These are phyloP conservation scores for Corbicula japonica DNA, from an alignment of 2,888 invertebrate genomes.

Conservation along the genomic window DNA sequence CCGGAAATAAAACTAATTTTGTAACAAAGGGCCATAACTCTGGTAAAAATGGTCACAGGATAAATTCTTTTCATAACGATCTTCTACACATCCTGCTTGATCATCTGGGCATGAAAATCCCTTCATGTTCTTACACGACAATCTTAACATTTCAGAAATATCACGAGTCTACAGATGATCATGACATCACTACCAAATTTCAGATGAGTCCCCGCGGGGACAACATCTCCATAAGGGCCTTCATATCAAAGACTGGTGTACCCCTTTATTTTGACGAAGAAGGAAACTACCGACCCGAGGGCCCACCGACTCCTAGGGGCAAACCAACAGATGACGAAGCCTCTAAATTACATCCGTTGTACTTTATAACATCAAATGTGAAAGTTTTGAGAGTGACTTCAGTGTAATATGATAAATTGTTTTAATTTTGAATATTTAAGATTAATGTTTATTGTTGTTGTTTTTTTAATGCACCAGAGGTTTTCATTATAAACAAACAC, in stretches of 20 bases:
- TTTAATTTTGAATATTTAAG: too few relatives aligned
- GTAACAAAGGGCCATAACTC: too few relatives aligned
- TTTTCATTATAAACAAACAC: too few relatives aligned
- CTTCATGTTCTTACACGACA: too few relatives aligned
- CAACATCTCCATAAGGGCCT: conserved; percentile 48
- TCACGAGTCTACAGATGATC: conserved; percentile 49
- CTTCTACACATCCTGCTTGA: too few relatives aligned
- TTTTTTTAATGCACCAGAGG: too few relatives aligned
- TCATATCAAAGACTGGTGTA: conserved; percentile 64
- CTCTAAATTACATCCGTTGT: conserved; percentile 53
- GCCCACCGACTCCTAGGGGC: conserved; percentile 28
- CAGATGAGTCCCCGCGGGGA: conserved; percentile 59
- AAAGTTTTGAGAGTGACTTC: conserved; percentile 58
- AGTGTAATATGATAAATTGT: too few relatives aligned
- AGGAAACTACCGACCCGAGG: conserved; percentile 66
- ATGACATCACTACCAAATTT: conserved; percentile 65
- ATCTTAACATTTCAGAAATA: conserved; percentile 52
- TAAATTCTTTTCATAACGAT: too few relatives aligned
- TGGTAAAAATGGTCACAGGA: too few relatives aligned
- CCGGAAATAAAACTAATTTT: too few relatives aligned
- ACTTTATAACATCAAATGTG: conserved; percentile 60
- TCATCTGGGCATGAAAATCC: too few relatives aligned
- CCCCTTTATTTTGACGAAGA: conserved; percentile 62
- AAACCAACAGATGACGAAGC: conserved; percentile 14
- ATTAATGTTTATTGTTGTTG: too few relatives aligned